A percentile compares a stretch with the other conserved stretches of the same genome.
Conservation (phyloP, 2,113 vertebrate genomes). For the Brachypteracias leptosomus region DNA sequence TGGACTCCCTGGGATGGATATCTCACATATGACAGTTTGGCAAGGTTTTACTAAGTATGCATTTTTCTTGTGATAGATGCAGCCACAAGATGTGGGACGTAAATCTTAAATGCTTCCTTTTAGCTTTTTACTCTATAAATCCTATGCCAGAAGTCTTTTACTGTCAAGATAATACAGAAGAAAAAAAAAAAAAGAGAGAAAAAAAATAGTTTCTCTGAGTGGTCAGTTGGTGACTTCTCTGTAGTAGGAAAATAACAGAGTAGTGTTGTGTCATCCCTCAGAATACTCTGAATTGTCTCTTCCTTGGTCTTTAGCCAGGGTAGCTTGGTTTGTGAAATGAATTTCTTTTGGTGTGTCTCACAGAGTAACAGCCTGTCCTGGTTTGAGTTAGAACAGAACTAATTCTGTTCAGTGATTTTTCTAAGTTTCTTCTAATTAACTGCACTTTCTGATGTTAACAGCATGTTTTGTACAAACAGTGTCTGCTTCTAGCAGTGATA, state of each 20-base stretch:
- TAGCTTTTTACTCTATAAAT: background rate
- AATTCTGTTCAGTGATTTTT: too few species aligned
- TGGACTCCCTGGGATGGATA: background rate
- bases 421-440: too few species aligned
- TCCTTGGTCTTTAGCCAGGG: background rate
- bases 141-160: background rate
- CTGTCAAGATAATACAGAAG: too few species aligned
- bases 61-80: background rate
- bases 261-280: background rate
- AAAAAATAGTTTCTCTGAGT: background rate
- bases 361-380: background rate
- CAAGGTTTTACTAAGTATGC: background rate
- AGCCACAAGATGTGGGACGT: background rate
- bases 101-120: background rate
- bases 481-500: too few species aligned
- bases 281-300: background rate
- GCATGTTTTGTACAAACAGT: too few species aligned
- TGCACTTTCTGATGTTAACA: too few species aligned
- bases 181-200: rapidly evolving
- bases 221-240: background rate
- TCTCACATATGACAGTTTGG: background rate
- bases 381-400: too few species aligned
- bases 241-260: background rate
- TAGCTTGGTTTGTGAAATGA: background rate
- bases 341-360: background rate